Evolutionary conservation across 2,113 vertebrate genomes (phyloP).

Genomic region (Passer montanus): DNA sequence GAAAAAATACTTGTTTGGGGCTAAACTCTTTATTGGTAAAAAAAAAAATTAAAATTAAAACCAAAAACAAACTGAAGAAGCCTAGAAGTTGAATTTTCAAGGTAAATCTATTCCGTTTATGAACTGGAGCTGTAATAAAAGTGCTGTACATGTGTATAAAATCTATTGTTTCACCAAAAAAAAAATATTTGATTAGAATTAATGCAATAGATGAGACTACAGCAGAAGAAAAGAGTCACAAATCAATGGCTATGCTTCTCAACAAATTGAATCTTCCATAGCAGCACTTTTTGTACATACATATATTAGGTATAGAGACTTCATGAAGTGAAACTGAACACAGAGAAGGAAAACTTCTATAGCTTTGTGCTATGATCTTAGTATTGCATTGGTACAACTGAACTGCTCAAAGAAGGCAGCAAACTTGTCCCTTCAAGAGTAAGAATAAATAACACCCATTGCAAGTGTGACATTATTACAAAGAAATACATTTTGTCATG

Average conservation of each 20-base stretch:
- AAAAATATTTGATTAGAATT: conserved; percentile 24
- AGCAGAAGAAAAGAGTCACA: neutral
- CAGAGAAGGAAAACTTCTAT: neutral
- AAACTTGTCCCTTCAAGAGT: neutral
- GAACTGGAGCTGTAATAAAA: conserved; percentile 7
- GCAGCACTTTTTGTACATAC: neutral
- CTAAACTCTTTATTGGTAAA: neutral
- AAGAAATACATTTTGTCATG: neutral
- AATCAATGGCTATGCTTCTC: conserved; percentile 49
- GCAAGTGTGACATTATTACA: neutral
- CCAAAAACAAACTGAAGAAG: neutral
- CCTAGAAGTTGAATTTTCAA: neutral
- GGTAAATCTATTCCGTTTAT: neutral
- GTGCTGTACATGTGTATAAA: neutral
- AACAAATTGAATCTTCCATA: conserved; percentile 42
- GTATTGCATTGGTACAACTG: neutral
- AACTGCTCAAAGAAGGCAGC: neutral
- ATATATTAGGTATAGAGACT: neutral
- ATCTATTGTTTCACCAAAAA: conserved; percentile 41
- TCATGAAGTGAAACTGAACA: neutral
- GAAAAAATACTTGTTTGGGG: neutral
- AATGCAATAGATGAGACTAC: neutral
- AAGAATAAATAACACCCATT: neutral
- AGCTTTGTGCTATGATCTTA: neutral
- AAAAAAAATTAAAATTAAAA: neutral